Base-by-base conservation (phyloP, 2,113 vertebrate genomes). In the Micromys minutus region DNA sequence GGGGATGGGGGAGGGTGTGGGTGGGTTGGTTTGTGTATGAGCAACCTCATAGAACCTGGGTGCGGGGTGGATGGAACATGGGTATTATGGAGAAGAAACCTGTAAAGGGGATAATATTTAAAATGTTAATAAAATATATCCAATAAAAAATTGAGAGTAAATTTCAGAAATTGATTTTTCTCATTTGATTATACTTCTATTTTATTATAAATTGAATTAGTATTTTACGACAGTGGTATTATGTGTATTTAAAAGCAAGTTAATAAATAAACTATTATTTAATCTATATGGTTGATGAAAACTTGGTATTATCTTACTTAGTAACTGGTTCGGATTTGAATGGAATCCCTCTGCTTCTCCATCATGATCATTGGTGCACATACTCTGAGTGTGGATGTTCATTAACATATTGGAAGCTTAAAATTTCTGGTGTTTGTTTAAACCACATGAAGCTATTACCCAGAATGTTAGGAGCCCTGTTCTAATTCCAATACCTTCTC, bases 331-430 rank as follows among this genome's bases (percentile, higher is more conserved):
- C 0, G 2, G 47, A 94, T 71, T 45, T 80, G 45, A 86, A 31
- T 61, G 72, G 92, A 96, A 77, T 2, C 76, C 84, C 11, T 7
- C 34, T 59, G 65, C 50, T 94, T 61, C 86, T 94, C 79, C 47
- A 57, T 2, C 13, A 34, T 55, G 95, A 52, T 94, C 91, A 84
- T 91, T 72, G 87, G 45, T 47, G 52, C 2, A 2, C 79, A 52
- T 0, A 17, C 84, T 95, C 91, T 61, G 91, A 92, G 67, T 80
- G 80, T 85, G 87, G 95, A 76, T 67, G 74, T 84, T 96, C 90
- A 93, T 97, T 94, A 95, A 59, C 84, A 94, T 96, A 95, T 96
- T 95, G 88, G 77, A 59, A 71, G 95, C 90, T 90, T 94, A 87
- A 94, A 97, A 95, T 95, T 98, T 97, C 80, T 94, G 55, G 86